A percentile compares a stretch with the other conserved stretches of the same genome.
Evolutionary conservation across 2,113 vertebrate species (phyloP).

Genomic region (Mohoua ochrocephala): DNA sequence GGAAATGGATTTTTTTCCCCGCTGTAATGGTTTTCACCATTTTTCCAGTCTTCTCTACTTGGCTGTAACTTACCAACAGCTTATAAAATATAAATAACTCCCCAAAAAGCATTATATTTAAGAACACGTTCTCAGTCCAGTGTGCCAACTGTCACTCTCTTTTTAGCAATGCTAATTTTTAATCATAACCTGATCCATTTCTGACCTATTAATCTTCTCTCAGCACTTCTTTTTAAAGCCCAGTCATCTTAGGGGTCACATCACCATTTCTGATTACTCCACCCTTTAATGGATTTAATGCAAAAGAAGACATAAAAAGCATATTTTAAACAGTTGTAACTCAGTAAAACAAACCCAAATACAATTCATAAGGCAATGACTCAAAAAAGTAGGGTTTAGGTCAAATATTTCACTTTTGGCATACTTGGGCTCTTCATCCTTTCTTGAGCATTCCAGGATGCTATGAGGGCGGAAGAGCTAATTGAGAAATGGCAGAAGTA

Average conservation of each 20-base stretch:
- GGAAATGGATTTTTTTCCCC: not conserved
- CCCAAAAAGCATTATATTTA: not conserved
- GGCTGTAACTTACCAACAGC: not conserved
- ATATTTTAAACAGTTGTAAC: not conserved
- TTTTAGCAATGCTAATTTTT: not conserved
- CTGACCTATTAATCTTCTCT: not conserved
- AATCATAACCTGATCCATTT: not conserved
- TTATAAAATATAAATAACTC: not conserved
- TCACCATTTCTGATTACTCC: not conserved
- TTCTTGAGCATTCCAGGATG: not conserved
- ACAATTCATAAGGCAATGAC: not conserved
- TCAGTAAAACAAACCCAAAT: not conserved
- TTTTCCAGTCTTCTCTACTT: not conserved
- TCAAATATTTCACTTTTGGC: not conserved
- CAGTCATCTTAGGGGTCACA: not conserved
- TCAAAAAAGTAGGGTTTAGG: not conserved
- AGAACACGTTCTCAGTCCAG: not conserved
- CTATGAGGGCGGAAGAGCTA: not conserved
- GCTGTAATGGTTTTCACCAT: not conserved
- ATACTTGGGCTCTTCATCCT: not conserved
- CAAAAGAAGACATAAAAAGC: not conserved
- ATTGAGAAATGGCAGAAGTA: not conserved
- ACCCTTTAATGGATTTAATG: not conserved
- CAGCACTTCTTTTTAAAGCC: not conserved
- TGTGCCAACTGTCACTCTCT: not conserved